These are phyloP conservation scores for Halcyon leucocephala DNA, from an alignment of 2,797 vertebrate species.

Conservation along the genomic window DNA sequence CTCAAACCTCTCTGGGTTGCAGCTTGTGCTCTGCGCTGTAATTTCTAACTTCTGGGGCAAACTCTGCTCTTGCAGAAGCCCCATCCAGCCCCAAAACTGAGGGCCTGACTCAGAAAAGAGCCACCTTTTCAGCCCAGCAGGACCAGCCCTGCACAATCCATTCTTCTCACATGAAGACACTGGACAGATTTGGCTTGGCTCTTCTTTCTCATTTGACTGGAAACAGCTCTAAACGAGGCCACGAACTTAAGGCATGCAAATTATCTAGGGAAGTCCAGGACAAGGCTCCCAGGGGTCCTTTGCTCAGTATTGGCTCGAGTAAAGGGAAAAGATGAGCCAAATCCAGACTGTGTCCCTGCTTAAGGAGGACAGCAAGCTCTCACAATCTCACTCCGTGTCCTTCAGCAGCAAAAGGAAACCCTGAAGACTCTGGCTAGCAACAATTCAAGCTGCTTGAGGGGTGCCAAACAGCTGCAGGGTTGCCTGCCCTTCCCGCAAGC, in stretches of 20 bases:
- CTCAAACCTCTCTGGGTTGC: neutral
- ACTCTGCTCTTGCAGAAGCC: neutral
- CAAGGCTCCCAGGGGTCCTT: slow-evolving; percentile 44
- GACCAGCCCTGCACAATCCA: neutral
- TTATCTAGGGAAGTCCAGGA: slow-evolving; percentile 45
- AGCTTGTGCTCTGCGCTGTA: neutral
- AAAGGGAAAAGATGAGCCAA: slow-evolving; percentile 56
- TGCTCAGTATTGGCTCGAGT: neutral
- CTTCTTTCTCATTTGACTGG: slow-evolving; percentile 6
- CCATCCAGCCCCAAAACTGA: neutral
- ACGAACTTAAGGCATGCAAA: slow-evolving; percentile 22
- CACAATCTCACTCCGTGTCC: neutral
- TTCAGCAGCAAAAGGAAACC: neutral
- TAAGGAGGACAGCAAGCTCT: slow-evolving; percentile 5
- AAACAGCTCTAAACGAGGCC: slow-evolving; percentile 25
- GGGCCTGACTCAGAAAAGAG: neutral
- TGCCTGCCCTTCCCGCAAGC: slow-evolving; percentile 14
- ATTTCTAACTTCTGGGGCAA: neutral
- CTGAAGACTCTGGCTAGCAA: slow-evolving; percentile 20
- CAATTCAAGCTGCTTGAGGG: slow-evolving; percentile 7
- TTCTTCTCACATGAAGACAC: neutral
- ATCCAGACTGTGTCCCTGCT: slow-evolving; percentile 13
- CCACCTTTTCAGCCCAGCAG: neutral
- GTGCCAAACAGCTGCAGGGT: slow-evolving; percentile 68
- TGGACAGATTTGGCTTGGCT: slow-evolving; percentile 5